phyloP scores from a whole-genome alignment of 2,113 vertebrate genomes.

The Nerophis ophidion region DNA sequence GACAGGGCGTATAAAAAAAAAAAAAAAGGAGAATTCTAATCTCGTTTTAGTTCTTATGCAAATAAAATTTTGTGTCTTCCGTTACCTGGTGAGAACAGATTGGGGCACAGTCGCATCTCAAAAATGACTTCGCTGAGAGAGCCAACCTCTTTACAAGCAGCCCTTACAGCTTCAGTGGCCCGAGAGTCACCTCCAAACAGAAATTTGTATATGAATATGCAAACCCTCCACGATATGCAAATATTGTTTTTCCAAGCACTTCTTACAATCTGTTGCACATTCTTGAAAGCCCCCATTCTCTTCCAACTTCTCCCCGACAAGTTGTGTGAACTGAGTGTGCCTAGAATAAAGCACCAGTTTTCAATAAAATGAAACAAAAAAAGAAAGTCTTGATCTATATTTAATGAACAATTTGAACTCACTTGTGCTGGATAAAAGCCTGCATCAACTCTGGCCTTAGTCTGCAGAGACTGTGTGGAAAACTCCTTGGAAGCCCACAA shows the following conservation, averaged over 20 bases:
- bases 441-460: constrained; percentile 73
- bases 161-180: constrained; percentile 59
- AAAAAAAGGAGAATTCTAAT: too few species aligned
- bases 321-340: constrained; percentile 64
- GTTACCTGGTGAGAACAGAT: constrained; percentile 70
- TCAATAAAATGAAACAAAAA: not conserved
- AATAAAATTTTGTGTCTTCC: not conserved
- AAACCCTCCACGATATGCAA: not conserved
- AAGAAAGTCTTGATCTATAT: not conserved
- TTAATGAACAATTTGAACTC: constrained; percentile 24
- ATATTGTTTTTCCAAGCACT: constrained; percentile 2
- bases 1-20: too few species aligned
- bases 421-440: constrained; percentile 76
- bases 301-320: constrained; percentile 61
- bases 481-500: constrained; percentile 56
- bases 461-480: constrained; percentile 69
- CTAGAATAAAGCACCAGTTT: constrained; percentile 40
- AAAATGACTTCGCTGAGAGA: constrained; percentile 75
- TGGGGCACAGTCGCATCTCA: constrained; percentile 79
- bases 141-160: constrained; percentile 72
- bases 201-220: not conserved
- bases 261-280: constrained; percentile 59
- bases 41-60: not conserved
- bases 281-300: constrained; percentile 67
- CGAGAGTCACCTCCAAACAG: constrained; percentile 57